A percentile compares a stretch with the other conserved stretches of the same genome.
These are phyloP conservation scores for Upupa epops DNA, from an alignment of 2,113 vertebrate species.

Conservation along the genomic window DNA sequence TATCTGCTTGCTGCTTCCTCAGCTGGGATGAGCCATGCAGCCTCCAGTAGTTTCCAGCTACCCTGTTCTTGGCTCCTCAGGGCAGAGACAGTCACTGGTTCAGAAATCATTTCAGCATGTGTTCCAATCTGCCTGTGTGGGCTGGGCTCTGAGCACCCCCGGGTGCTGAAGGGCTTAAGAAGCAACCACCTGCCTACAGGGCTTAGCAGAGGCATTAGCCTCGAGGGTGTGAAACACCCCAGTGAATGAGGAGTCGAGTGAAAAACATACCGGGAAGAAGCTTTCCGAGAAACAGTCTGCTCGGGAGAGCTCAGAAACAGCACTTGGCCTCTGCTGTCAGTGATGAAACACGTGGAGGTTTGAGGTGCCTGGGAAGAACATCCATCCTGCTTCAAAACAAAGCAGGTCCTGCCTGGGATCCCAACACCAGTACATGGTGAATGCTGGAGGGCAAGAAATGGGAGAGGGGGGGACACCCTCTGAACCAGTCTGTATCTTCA, in stretches of 20 bases:
- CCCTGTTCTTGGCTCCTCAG: neutral
- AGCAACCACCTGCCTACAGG: neutral
- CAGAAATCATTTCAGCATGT: neutral
- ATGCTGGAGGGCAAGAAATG: neutral
- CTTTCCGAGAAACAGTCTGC: neutral
- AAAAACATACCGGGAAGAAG: neutral
- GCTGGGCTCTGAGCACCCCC: neutral
- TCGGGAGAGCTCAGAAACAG: neutral
- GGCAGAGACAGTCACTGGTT: neutral
- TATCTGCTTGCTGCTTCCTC: neutral
- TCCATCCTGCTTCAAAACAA: neutral
- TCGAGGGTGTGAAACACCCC: neutral
- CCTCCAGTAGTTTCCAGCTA: neutral
- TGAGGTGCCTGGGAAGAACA: neutral
- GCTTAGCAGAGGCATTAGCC: neutral
- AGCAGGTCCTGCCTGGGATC: neutral
- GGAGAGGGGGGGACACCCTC: no score
- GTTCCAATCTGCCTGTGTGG: neutral
- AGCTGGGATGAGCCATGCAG: neutral
- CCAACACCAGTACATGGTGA: rapidly evolving
- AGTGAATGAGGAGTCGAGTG: neutral
- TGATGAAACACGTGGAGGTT: neutral
- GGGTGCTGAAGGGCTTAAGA: neutral
- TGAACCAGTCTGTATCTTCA: no score
- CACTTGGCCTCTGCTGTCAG: neutral